A percentile compares a stretch with the other conserved stretches of the same genome.
phyloP scores from a whole-genome alignment of 2,888 invertebrate species.

The Melangyna quadrimaculata region DNA sequence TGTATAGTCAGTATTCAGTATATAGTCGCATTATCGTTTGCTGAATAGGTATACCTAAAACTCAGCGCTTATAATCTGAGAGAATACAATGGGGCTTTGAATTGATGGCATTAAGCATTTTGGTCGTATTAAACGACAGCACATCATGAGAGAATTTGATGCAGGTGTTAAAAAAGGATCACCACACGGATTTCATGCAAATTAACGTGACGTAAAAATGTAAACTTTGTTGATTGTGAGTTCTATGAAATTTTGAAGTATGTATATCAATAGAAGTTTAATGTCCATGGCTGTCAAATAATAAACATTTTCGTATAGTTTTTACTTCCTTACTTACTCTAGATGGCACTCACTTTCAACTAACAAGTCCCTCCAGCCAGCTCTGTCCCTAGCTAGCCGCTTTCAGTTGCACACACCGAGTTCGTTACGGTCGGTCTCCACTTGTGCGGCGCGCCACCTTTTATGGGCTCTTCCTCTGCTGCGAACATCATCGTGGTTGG shows the following conservation, averaged over 20 bases:
- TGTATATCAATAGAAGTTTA: neutral
- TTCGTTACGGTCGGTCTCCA: too few species aligned
- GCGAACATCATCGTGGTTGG: too few species aligned
- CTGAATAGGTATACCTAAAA: slow-evolving; percentile 9
- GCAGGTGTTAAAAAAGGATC: slow-evolving; percentile 2
- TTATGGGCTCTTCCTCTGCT: too few species aligned
- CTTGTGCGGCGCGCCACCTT: too few species aligned
- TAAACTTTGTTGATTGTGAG: slow-evolving; percentile 7
- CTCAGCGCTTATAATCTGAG: neutral
- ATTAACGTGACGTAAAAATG: neutral
- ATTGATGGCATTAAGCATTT: neutral
- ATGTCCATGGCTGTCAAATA: neutral
- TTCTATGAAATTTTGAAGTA: neutral
- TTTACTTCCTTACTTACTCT: too few species aligned
- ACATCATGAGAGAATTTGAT: neutral
- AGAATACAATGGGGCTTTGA: neutral
- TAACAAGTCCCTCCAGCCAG: too few species aligned
- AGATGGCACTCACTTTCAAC: too few species aligned
- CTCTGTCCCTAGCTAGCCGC: too few species aligned
- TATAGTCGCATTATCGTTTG: neutral
- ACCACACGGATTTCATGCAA: neutral
- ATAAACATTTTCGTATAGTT: neutral
- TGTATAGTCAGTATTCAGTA: neutral
- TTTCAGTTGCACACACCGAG: too few species aligned
- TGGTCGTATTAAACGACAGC: neutral